Evolutionary conservation across 2,113 vertebrate species (phyloP).

Genomic region (Rostratula benghalensis): DNA sequence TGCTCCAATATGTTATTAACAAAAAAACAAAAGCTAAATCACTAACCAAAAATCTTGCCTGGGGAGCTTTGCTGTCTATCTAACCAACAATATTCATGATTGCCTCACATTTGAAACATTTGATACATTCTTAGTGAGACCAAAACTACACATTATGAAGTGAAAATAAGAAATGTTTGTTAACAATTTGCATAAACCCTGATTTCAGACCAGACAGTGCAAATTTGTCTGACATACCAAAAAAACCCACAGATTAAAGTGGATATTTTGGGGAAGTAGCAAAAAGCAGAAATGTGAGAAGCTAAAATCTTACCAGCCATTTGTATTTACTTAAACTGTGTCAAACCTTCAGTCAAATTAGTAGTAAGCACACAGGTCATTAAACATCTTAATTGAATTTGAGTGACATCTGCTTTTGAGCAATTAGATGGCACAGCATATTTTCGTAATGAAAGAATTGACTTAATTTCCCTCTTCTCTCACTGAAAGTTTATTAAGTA

Average conservation of each 20-base stretch:
- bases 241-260: neutral
- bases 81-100: neutral
- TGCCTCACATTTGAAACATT: neutral
- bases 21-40: neutral
- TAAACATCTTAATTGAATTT: constrained; percentile 57
- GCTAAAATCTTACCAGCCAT: neutral
- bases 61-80: neutral
- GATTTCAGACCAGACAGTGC: neutral
- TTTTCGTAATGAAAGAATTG: constrained; percentile 52
- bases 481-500: constrained; percentile 50
- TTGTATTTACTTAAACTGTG: constrained; percentile 8
- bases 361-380: constrained; percentile 13
- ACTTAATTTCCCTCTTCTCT: constrained; percentile 37
- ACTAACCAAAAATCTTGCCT: neutral
- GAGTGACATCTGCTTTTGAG: constrained; percentile 56
- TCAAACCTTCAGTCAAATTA: constrained; percentile 16
- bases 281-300: neutral
- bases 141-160: neutral
- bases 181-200: neutral
- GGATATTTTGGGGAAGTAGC: neutral
- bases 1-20: neutral
- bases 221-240: neutral
- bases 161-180: neutral
- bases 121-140: neutral
- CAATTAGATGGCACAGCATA: constrained; percentile 16